These are phyloP conservation scores for Mellilla xanthometata DNA, from an alignment of 2,888 invertebrate species.

Conservation along the genomic window DNA sequence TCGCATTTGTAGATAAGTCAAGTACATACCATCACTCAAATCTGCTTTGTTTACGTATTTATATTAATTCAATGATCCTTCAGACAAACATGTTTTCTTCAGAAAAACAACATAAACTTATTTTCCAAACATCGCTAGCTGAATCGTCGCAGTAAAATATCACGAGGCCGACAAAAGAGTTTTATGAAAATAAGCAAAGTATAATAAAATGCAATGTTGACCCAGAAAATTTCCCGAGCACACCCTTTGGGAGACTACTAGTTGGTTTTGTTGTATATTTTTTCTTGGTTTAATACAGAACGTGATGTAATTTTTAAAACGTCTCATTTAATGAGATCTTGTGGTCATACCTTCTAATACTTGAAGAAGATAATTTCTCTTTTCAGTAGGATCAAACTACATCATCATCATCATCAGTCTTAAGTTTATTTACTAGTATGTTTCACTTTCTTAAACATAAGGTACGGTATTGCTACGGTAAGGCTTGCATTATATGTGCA, in stretches of 20 bases:
- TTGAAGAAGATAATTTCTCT: too few species aligned
- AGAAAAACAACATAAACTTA: conserved; percentile 18
- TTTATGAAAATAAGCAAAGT: conserved; percentile 42
- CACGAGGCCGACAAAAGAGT: conserved; percentile 21
- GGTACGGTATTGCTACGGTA: too few species aligned
- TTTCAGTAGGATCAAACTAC: too few species aligned
- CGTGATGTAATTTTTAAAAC: conserved; percentile 54
- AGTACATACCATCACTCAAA: too few species aligned
- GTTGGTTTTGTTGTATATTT: conserved; percentile 47
- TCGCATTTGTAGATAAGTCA: too few species aligned
- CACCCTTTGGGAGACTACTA: conserved; percentile 44
- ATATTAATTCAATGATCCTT: neutral
- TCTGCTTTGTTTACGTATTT: neutral
- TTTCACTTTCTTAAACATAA: too few species aligned
- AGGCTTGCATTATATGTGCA: too few species aligned
- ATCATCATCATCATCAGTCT: too few species aligned
- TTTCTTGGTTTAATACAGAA: conserved; percentile 59
- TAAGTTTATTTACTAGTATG: too few species aligned
- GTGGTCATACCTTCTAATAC: too few species aligned
- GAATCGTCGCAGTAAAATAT: conserved; percentile 19
- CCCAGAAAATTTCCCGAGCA: conserved; percentile 40
- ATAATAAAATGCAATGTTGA: conserved; percentile 50
- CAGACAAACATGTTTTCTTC: conserved; percentile 1
- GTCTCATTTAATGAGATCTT: neutral
- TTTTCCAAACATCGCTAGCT: conserved; percentile 10